Base-by-base conservation (phyloP, 2,797 vertebrate species). In the Melanogrammus aeglefinus region DNA sequence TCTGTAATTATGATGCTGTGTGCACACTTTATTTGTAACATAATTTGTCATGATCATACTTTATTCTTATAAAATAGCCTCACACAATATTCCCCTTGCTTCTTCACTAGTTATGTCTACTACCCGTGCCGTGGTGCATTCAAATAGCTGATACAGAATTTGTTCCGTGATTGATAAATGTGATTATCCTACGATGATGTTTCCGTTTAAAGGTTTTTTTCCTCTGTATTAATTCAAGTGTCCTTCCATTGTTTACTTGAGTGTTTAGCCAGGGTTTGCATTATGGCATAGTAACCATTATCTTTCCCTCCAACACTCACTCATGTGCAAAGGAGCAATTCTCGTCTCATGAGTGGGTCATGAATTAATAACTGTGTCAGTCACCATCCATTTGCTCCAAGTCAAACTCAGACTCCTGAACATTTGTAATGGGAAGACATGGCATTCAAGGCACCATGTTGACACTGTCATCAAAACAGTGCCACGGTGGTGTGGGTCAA, bases 321-420 rank as follows among this genome's bases (percentile, higher is more conserved):
- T 83, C 84, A 83, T 81, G 81, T 71, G 73, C 79, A 76, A 80
- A 84, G 82, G 83, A 84, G 81, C 74, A 76, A 69, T 73, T 83
- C 76, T 73, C 57, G 66, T 63, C 63, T 66, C 78, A 87, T 85
- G 87, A 91, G 79, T 86, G 84, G 83, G 77, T 86, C 86, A 89
- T 91, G 82, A 89, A 92, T 92, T 89, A 91, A 90, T 90, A 84
- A 90, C 76, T 77, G 79, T 87, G 77, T 83, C 83, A 83, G 82
- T 84, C 76, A 41, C 78, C 80, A 51, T 83, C 82, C 83, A 88
- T 88, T 86, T 86, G 84, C 74, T 76, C 74, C 78, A 29, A 85
- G 77, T 81, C 79, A 87, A 77, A 82, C 82, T 79, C 33, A 79
- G 29, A 83, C 12, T 85, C n/a, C 29, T 35, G 10, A 36, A 83